Evolutionary conservation across 2,113 vertebrate species (phyloP), one percentile per base, ranked within the genome.

Genomic region (Taxidea taxus): DNA sequence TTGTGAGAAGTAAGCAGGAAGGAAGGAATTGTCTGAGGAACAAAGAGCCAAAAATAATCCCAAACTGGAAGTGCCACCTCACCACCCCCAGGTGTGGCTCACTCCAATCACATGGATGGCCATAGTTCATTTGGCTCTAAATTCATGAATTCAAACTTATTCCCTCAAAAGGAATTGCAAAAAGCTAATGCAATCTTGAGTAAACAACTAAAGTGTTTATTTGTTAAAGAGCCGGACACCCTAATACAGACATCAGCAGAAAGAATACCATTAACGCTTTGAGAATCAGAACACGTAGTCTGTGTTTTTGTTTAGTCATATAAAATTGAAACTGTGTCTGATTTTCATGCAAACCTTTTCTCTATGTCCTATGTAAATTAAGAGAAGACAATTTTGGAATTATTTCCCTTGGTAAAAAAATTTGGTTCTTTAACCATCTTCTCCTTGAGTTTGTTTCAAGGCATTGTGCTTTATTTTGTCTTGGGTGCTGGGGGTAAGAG

Each of bases 21-120:
- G 42, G 39, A 91, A 93, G 77, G 37, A 82, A 95, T 49, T 87
- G 42, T 84, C 83, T 87, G 20, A 83, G 20, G 42, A 94, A 94
- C 68, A 94, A 92, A 90, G 47, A 96, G 31, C 82, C 97, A 95
- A 94, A 95, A 95, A 78, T 97, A 95, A 81, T 54, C 85, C 60
- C 4, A 12, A 96, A 4, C 56, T 74, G 34, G 88, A 90, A 92
- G 29, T 27, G 4, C 27, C 62, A 10, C 66, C 72, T 88, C 39
- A n/a, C 68, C 92, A 92, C 84, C 88, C 85, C 77, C 94, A 54
- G 4, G 34, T 13, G 10, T 64, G 75, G 49, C 86, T 92, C 49
- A 39, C 42, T 74, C 44, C 64, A 58, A 62, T 68, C 95, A 86
- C 12, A 23, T 10, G 58, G n/a, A 64, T 39, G 34, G 54, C 72